Base-by-base conservation (phyloP, 1,140 invertebrate species). In the Pentalonia nigronervosa region DNA sequence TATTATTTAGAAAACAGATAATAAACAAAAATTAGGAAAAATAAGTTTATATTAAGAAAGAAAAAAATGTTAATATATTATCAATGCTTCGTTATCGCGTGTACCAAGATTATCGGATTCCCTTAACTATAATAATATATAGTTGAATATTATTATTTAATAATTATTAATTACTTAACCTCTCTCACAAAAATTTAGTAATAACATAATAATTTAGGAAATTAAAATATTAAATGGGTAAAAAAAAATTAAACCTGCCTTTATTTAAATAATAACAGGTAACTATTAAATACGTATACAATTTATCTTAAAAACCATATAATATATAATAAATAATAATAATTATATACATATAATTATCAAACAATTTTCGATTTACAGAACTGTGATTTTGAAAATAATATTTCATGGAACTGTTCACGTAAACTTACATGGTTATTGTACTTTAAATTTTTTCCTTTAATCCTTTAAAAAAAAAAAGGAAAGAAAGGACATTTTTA, bases 401-500 rank as follows among this genome's bases (percentile, higher is more conserved):
- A 48, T 48, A 87, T 50, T 48, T 47, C 47, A 34, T 17, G 20
- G 1, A 17, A 30, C 50, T 88, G 17, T 88, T 47, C 45, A 86
- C 14, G 14, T 86, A 36, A 84, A 41, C 11, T 4, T 30, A 86
- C 25, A 41, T 48, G 47, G 20, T 50, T 48, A 88, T 88, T 88
- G 30, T 48, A 88, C 86, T n/a, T 88, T 50, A 48, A 34, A 76
- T n/a, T 76, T 30, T 11, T 76, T 50, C 30, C 45, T 34, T 11
- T 45, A 88, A 88, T 76, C 14, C 30, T n/a, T 76, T 76, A 0
- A 11, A n/a, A 8, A 87, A 47, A 88, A 87, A 87, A 87, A 87
- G 30, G 86, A 21, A 88, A 34, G 86, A 88, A 50, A 50, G 47
- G 47, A 88, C 47, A 88, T 47, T 88, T 88, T 50, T 50, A 30